Evolutionary conservation across 35 echinoderm and acorn worm genomes (phyloP), one percentile per base, ranked within the genome.

Genomic region (Ophiothrix spiculata): DNA sequence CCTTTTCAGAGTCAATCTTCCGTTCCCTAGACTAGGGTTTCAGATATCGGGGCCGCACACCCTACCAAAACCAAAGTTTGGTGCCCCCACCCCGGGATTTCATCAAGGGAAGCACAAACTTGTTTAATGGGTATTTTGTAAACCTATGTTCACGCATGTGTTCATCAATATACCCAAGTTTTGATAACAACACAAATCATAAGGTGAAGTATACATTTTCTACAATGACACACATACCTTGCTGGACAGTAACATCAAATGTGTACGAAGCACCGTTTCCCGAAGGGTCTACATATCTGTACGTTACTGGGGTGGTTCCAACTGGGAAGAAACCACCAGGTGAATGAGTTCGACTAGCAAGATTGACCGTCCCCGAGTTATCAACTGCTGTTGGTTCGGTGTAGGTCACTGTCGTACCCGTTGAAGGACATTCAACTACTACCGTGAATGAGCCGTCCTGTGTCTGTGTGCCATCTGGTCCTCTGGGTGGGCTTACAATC

Each of bases 351-450:
- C 42, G 6, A 21, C 39, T 39, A 28, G 78, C 56, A 14, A 46
- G 63, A 15, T 81, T 63, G 1, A 86, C 82, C n/a, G 76, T n/a
- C 4, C 94, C 88, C 46, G 94, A 91, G 37, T 92, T 85, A 56
- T 97, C 94, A 0, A 49, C 46, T 0, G 94, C 94, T 32, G 94
- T 92, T 19, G 92, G 92, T 34, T 85, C 87, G 31, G 46, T 85
- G 87, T 88, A 94, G 4, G 83, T 49, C 19, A 49, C 42, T 49
- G 42, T 49, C 19, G 6, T 6, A 10, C 42, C n/a, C n/a, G n/a
- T n/a, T n/a, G n/a, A n/a, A n/a, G n/a, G n/a, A n/a, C n/a, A n/a
- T n/a, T n/a, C n/a, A n/a, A n/a, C n/a, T n/a, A n/a, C n/a, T n/a
- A n/a, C n/a, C n/a, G n/a, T n/a, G n/a, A n/a, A n/a, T n/a, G n/a